Percentiles rank a stretch among this genome's conserved stretches.
These are phyloP conservation scores for Gobionotothen gibberifrons DNA, from an alignment of 2,797 vertebrate genomes.

Conservation along the genomic window DNA sequence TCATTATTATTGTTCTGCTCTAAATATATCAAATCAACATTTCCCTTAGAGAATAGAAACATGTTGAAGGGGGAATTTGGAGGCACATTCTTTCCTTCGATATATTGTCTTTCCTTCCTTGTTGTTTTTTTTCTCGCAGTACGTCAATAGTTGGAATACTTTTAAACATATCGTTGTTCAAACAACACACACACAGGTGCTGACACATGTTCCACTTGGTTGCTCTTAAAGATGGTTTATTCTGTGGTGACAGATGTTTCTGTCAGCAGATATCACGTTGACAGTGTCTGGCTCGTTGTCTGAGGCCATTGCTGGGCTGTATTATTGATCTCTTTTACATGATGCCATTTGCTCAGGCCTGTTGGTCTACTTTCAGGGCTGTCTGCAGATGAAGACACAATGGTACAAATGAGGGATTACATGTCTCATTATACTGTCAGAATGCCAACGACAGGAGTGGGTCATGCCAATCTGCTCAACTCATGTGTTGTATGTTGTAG, in stretches of 20 bases:
- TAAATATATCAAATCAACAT: conserved; percentile 1
- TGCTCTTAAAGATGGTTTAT: background rate
- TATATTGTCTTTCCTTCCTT: background rate
- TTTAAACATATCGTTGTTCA: background rate
- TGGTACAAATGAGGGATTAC: background rate
- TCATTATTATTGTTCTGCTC: background rate
- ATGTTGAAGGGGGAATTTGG: background rate
- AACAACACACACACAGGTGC: background rate
- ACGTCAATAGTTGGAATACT: background rate
- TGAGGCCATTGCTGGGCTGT: background rate
- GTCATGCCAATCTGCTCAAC: background rate
- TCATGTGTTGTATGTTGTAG: no score
- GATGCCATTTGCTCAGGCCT: conserved; percentile 41
- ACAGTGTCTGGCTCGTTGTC: conserved; percentile 1
- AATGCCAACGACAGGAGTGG: background rate
- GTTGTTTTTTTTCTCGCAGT: background rate
- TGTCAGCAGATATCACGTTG: conserved; percentile 21
- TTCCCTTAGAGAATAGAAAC: background rate
- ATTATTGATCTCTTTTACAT: conserved; percentile 33
- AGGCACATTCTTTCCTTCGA: background rate
- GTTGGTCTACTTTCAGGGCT: conserved; percentile 29
- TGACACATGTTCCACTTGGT: background rate
- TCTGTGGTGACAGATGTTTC: conserved; percentile 13
- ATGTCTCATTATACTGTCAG: background rate
- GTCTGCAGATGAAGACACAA: background rate